Base-by-base conservation (phyloP, 2,113 vertebrate genomes). In the Telmatochromis sp. region DNA sequence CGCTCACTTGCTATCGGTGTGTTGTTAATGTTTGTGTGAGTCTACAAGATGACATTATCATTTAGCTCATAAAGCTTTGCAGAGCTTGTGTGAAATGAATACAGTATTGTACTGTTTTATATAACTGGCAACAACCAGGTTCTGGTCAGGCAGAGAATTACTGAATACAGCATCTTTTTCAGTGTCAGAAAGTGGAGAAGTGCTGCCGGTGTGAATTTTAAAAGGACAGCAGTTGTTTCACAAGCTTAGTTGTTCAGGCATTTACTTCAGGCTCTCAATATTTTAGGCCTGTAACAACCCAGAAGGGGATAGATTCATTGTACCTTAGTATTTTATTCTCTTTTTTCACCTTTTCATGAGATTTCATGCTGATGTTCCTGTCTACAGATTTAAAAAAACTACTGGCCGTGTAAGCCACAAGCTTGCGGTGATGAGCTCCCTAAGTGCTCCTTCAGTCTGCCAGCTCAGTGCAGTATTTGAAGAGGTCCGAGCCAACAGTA, bases 401-500 rank as follows among this genome's bases (percentile, higher is more conserved):
- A 13, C 89, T 35, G 83, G 87, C 83, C 71, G 31, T 4, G 57
- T 63, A 85, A 90, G 58, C 80, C 85, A 23, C 55, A 68, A 83
- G 89, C 88, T 87, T 87, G 87, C 47, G 86, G 84, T 84, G 89
- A 92, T 89, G 88, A 94, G 85, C 87, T 85, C 71, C 57, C 23
- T 81, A 86, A 90, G 89, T 90, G 86, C 84, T 89, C 53, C 55
- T 81, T 31, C 63, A 55, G 60, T 40, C 81, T 92, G 91, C 89
- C 86, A 91, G 89, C 71, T 78, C 89, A 83, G 57, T 80, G 89
- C 88, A 85, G 86, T 31, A 28, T 5, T 65, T 42, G 58, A 35
- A 40, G 88, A 17, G 73, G 75, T 73, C 83, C 10, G 23, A 86
- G 92, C 92, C 94, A 93, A 89, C 89, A 90, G 88, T 87, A 92